Conservation (phyloP, 2,113 vertebrate genomes). For the Myotis brandtii region DNA sequence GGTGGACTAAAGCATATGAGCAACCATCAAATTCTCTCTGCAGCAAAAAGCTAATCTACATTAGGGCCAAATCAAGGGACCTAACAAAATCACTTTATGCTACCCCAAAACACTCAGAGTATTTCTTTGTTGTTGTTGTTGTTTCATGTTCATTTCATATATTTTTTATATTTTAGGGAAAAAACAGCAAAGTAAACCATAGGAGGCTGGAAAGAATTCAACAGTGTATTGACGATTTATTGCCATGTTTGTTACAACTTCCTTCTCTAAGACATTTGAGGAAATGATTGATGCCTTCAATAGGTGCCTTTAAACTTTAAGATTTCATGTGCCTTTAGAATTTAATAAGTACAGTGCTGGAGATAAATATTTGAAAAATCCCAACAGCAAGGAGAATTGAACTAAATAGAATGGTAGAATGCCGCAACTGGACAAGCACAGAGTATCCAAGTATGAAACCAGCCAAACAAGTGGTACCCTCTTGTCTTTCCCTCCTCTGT, state of each 20-base stretch:
- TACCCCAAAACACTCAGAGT: not conserved
- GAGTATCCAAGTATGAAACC: not conserved
- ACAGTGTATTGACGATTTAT: not conserved
- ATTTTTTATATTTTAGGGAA: not conserved
- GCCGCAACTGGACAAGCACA: not conserved
- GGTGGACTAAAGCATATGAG: not conserved
- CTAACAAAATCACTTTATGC: not conserved
- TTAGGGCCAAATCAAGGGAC: not conserved
- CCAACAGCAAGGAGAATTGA: not conserved
- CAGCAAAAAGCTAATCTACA: not conserved
- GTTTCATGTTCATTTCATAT: not conserved
- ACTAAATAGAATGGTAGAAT: not conserved
- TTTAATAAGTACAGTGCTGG: not conserved
- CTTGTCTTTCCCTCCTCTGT: not conserved
- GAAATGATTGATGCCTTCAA: not conserved
- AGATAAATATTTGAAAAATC: not conserved
- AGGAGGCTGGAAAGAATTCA: not conserved
- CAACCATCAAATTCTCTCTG: not conserved
- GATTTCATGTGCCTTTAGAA: not conserved
- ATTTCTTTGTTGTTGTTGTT: not conserved
- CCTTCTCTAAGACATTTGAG: not conserved
- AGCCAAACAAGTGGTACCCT: not conserved
- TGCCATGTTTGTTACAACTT: not conserved
- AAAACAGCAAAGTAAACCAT: not conserved
- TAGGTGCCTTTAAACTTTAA: not conserved